Evolutionary conservation across 2,888 invertebrate genomes (phyloP), one percentile per base, ranked within the genome.

Genomic region (Hymenopus coronatus): DNA sequence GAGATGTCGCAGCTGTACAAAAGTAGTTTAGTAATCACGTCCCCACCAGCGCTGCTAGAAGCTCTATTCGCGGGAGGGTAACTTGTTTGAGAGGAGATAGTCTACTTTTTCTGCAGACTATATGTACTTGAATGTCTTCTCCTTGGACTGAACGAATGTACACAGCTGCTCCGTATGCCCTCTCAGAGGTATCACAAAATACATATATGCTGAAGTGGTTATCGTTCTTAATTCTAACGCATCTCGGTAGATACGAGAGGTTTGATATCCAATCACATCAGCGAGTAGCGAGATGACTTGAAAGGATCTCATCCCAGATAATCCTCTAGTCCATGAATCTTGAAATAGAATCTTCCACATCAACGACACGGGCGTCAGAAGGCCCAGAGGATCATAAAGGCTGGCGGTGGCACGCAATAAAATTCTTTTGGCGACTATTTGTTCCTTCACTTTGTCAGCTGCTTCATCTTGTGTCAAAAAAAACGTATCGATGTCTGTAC

Each of bases 321-420:
- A n/a, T n/a, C n/a, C n/a, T n/a, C n/a, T 88, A 14, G 28, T 33
- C 27, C 30, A 88, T 15, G 28, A 28, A 33, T 87, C 87, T 87
- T 87, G 82, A 54, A 87, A 87, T n/a, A 87, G 20, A 28, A 87
- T 82, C 28, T 87, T 87, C 54, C 81, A 3, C 27, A 82, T 82
- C 4, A 33, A 30, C 15, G 83, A 81, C n/a, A n/a, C n/a, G n/a
- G n/a, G n/a, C n/a, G n/a, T n/a, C n/a, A n/a, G n/a, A n/a, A n/a
- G n/a, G n/a, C 40, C 82, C 28, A 88, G 82, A 33, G 88, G 82
- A 70, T 88, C 28, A 30, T 82, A 88, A 20, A 88, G 2, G 7
- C n/a, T 88, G 82, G 82, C 82, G 4, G 28, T 88, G 20, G 33
- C 33, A 25, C 25, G 33, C 40, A 82, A 82, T 2, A 88, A 28